Evolutionary conservation across 2,888 invertebrate genomes (phyloP), one percentile per base, ranked within the genome.

Genomic region (Patella depressa): DNA sequence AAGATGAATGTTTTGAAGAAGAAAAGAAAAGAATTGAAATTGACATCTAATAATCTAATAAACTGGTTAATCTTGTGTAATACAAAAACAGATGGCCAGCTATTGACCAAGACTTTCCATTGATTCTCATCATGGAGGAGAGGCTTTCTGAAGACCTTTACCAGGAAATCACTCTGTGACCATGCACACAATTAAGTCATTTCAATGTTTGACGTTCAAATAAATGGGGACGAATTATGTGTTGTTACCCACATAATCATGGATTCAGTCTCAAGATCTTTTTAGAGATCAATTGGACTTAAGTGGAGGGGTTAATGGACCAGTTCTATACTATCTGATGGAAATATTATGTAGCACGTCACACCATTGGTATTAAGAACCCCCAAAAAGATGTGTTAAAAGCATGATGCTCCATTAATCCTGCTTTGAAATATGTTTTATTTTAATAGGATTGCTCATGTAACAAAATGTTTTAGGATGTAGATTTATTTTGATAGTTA

Each of bases 161-260:
- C 24, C 65, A 24, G 24, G 65, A 65, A 65, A 65, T 65, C 65
- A 19, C 19, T 65, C 65, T 65, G 65, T 65, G 65, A 65, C 65
- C 24, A 65, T 24, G 65, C 65, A 65, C 65, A 65, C 65, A 65
- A 65, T 65, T 19, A 65, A 65, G 65, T 65, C 65, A 65, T 65
- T 65, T 65, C 24, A 24, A 24, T 65, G 65, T 65, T 65, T 65
- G 65, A 65, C 19, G 19, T 65, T 65, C 65, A 24, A 65, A n/a
- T 65, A 19, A 19, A 65, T 65, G 19, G 19, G 19, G 65, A 65
- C 65, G 24, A 65, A 65, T 65, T 65, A 65, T 65, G 19, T 19
- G 65, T 65, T 24, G 19, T 65, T 65, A 65, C 65, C 65, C 24
- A 24, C 65, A 14, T 19, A 65, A 65, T 65, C 65, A 65, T 24